phyloP scores from a whole-genome alignment of 2,888 invertebrate genomes.

The Stenodema calcarata region DNA sequence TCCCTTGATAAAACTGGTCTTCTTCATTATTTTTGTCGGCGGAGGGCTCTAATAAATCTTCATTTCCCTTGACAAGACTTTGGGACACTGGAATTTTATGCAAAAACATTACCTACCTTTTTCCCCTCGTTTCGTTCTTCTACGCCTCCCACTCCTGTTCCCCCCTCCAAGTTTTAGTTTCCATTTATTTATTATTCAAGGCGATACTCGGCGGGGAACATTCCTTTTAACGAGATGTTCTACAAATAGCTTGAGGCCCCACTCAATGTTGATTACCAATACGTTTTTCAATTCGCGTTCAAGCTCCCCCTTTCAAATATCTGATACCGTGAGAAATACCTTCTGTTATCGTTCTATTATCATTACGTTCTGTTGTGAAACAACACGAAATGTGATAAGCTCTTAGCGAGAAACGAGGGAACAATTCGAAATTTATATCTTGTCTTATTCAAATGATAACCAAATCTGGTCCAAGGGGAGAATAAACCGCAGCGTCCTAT shows the following conservation, averaged over 20 bases:
- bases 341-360: neutral
- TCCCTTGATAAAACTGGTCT: conserved; percentile 13
- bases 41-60: neutral
- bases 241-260: neutral
- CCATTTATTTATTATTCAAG: conserved; percentile 19
- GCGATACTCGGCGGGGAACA: neutral
- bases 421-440: too few species aligned
- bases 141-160: neutral
- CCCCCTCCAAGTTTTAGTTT: neutral
- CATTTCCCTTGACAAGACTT: neutral
- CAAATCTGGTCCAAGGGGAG: too few species aligned
- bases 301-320: neutral
- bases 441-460: too few species aligned
- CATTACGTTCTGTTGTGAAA: neutral
- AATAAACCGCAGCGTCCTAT: too few species aligned
- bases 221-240: neutral
- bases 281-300: neutral
- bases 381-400: too few species aligned
- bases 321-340: neutral
- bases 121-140: neutral
- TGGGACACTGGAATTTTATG: neutral
- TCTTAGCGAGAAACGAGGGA: too few species aligned
- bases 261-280: neutral
- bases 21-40: conserved; percentile 1
- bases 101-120: conserved; percentile 7